phyloP scores from a whole-genome alignment of 2,888 invertebrate genomes.

The Tribolium freemani region DNA sequence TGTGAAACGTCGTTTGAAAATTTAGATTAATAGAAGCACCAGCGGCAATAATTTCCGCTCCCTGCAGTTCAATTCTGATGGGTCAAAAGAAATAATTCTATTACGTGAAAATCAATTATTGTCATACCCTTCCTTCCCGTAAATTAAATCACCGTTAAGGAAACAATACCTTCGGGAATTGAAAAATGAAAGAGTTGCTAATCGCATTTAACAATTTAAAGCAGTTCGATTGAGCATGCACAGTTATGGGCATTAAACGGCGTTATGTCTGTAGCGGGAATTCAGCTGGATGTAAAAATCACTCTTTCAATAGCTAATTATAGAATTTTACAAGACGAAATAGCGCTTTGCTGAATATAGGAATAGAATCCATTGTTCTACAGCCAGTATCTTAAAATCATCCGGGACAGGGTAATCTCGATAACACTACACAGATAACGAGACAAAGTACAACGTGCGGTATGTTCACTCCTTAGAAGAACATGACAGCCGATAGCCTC shows the following conservation, averaged over 20 bases:
- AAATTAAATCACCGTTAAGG: background rate
- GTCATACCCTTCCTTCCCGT: background rate
- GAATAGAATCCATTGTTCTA: constrained; percentile 37
- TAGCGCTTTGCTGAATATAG: constrained; percentile 31
- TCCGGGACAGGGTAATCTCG: constrained; percentile 39
- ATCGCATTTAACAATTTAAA: constrained; percentile 20
- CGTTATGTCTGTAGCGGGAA: constrained; percentile 19
- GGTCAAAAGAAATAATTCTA: background rate
- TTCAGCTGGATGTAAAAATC: constrained; percentile 28
- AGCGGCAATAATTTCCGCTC: constrained; percentile 25
- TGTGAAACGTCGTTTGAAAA: constrained; percentile 7
- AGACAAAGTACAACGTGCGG: constrained; percentile 52
- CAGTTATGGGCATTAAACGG: constrained; percentile 40
- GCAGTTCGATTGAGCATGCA: constrained; percentile 19
- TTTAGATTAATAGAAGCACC: constrained; percentile 7
- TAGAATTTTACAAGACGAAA: constrained; percentile 25
- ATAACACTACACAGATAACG: constrained; percentile 43
- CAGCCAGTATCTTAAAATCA: constrained; percentile 36
- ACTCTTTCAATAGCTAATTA: constrained; percentile 40
- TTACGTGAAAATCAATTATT: background rate
- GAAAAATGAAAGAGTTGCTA: background rate
- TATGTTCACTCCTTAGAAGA: constrained; percentile 47
- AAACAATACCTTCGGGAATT: background rate
- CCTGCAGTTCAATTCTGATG: background rate
- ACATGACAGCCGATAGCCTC: constrained; percentile 51